Evolutionary conservation across 2,888 invertebrate species (phyloP).

Genomic region (Deilephila porcellus): DNA sequence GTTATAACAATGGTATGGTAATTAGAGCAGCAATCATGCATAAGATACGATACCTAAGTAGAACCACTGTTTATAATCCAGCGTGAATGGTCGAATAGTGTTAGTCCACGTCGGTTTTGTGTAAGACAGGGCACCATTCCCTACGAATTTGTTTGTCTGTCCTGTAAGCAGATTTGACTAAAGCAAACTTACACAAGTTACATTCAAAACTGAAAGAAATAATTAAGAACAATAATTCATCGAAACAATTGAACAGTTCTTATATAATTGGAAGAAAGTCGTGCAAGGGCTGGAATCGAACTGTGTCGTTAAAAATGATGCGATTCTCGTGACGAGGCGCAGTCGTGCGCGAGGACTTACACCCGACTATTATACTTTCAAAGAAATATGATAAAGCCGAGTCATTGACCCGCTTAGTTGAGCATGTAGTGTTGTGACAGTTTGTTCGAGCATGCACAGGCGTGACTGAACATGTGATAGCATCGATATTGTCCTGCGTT

Average conservation of each 20-base stretch:
- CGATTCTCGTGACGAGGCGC: slow-evolving; percentile 36
- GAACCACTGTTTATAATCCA: no score
- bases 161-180: no score
- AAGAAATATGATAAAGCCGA: slow-evolving; percentile 35
- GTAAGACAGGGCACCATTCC: no score
- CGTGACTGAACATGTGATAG: slow-evolving; percentile 18
- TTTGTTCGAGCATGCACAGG: slow-evolving; percentile 27
- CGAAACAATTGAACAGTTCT: neutral
- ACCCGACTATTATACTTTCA: slow-evolving; percentile 25
- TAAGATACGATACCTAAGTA: no score
- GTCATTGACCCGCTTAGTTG: slow-evolving; percentile 32
- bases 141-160: no score
- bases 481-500: neutral
- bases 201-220: no score
- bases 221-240: neutral
- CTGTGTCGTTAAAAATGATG: slow-evolving; percentile 35
- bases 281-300: slow-evolving; percentile 21
- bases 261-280: neutral
- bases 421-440: slow-evolving; percentile 22
- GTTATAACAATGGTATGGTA: no score
- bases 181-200: no score
- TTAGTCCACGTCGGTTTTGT: no score
- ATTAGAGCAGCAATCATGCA: no score
- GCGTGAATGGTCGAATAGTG: no score
- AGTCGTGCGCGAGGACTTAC: slow-evolving; percentile 34